phyloP scores from a whole-genome alignment of 2,797 vertebrate species.

The Megalops cyprinoides region DNA sequence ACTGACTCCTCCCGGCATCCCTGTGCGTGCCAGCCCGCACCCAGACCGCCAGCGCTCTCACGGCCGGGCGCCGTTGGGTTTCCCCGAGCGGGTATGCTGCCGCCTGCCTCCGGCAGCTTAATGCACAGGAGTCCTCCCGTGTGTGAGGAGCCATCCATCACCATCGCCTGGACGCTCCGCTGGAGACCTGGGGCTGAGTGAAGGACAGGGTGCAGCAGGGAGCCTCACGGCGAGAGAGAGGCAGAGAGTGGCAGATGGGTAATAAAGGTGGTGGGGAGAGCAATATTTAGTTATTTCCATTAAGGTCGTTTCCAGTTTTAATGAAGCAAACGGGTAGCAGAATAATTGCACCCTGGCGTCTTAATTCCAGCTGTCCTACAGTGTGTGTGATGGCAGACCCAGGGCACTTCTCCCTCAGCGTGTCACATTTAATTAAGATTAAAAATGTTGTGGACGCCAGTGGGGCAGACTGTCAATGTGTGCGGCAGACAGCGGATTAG shows the following conservation, averaged over 20 bases:
- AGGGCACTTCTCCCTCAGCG: not conserved
- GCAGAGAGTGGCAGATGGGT: slow-evolving; percentile 13
- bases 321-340: not conserved
- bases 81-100: not conserved
- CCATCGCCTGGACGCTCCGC: slow-evolving; percentile 44
- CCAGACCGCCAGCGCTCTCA: not conserved
- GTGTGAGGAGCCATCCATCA: slow-evolving; percentile 59
- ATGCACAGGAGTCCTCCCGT: slow-evolving; percentile 58
- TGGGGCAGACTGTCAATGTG: not conserved
- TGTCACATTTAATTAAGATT: slow-evolving; percentile 11
- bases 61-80: slow-evolving; percentile 43
- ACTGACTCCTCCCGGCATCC: not conserved
- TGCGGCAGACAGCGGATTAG: not conserved
- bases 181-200: slow-evolving; percentile 17
- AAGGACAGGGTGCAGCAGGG: slow-evolving; percentile 11
- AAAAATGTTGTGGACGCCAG: not conserved
- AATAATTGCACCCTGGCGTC: not conserved
- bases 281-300: not conserved
- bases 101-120: slow-evolving; percentile 39
- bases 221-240: too few species aligned
- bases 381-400: not conserved
- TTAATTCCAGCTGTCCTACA: not conserved
- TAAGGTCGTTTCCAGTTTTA: not conserved
- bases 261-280: slow-evolving; percentile 25
- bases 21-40: not conserved